Conservation (phyloP, 2,113 vertebrate species). For the Tachysurus fulvidraco region DNA sequence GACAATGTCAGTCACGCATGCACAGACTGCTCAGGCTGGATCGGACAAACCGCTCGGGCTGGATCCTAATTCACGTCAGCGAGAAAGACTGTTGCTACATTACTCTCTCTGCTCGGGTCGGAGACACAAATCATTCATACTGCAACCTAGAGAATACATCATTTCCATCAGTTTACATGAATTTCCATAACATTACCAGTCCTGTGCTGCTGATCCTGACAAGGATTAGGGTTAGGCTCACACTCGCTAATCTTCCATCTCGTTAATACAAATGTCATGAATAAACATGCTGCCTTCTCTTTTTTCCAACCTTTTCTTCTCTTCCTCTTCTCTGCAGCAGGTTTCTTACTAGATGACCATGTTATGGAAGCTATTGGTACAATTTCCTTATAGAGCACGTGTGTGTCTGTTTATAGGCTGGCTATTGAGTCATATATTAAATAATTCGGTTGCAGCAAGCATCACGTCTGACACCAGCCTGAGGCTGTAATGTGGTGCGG, state of each 20-base stretch:
- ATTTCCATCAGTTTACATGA: not conserved
- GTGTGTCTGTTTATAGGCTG: not conserved
- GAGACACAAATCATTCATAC: not conserved
- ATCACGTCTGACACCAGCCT: not conserved
- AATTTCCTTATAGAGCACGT: not conserved
- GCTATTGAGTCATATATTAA: conserved; percentile 11
- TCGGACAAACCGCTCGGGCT: not conserved
- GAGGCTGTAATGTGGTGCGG: conserved; percentile 1
- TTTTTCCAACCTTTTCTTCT: not conserved
- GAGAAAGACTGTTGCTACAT: not conserved
- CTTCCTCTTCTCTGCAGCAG: not conserved
- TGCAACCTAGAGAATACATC: not conserved
- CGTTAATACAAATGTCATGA: not conserved
- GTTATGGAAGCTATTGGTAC: not conserved
- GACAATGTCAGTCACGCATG: not conserved
- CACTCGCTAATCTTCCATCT: not conserved
- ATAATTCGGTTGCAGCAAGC: not conserved
- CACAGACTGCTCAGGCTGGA: not conserved
- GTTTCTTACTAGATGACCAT: not conserved
- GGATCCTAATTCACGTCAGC: not conserved
- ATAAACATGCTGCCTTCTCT: not conserved
- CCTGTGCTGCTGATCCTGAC: not conserved
- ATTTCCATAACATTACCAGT: not conserved
- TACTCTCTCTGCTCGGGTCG: not conserved
- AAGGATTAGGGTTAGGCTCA: not conserved